Percentiles rank a stretch among this genome's conserved stretches.
These are phyloP conservation scores for Vollenhovia emeryi DNA, from an alignment of 1,140 invertebrate species.

Conservation along the genomic window DNA sequence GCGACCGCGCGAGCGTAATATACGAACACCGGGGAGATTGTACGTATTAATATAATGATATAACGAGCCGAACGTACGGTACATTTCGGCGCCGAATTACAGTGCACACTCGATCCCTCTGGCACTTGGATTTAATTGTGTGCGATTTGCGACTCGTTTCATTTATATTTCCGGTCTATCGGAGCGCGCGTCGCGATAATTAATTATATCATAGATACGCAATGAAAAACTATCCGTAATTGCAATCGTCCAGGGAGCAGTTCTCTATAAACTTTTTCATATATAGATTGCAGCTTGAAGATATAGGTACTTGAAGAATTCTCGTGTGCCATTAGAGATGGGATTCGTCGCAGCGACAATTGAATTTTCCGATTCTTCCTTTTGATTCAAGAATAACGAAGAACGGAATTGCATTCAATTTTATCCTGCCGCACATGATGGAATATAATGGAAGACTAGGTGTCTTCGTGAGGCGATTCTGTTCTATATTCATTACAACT, in stretches of 20 bases:
- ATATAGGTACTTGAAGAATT: too few species aligned
- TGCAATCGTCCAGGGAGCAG: not conserved
- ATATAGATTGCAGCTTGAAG: not conserved
- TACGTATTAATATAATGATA: slow-evolving; percentile 46
- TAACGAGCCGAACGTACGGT: not conserved
- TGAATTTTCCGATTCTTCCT: slow-evolving; percentile 1
- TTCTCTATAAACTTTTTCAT: too few species aligned
- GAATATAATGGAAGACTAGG: slow-evolving; percentile 33
- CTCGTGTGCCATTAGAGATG: too few species aligned
- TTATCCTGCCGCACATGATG: not conserved
- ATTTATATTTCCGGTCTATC: not conserved
- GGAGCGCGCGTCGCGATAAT: not conserved
- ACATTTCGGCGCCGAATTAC: not conserved
- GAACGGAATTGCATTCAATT: slow-evolving; percentile 3
- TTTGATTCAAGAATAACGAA: not conserved
- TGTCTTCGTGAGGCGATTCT: slow-evolving; percentile 27
- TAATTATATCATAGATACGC: slow-evolving; percentile 23
- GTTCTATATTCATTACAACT: not conserved
- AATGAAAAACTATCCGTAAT: slow-evolving; percentile 28
- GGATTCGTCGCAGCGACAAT: too few species aligned
- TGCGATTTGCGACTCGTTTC: not conserved
- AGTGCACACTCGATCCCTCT: not conserved
- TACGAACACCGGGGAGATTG: slow-evolving; percentile 32
- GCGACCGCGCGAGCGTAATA: slow-evolving; percentile 29
- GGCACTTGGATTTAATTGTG: slow-evolving; percentile 1